Evolutionary conservation across 2,113 vertebrate genomes (phyloP).

Genomic region (Burhinus oedicnemus): DNA sequence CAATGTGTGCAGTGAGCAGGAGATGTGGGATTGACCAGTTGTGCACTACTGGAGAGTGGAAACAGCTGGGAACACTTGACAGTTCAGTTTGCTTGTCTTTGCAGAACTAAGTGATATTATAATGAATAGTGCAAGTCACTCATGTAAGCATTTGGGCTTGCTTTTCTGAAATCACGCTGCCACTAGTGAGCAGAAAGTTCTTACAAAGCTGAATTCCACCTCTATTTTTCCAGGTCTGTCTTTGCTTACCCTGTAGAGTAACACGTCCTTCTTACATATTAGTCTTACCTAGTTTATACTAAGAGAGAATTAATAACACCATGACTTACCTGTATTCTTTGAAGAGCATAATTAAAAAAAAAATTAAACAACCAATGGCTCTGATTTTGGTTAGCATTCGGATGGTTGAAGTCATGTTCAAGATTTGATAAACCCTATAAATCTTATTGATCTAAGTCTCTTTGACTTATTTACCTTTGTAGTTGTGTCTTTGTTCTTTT

Average conservation of each 20-base stretch:
- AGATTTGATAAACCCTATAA: conserved; percentile 36
- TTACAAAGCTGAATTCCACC: not conserved
- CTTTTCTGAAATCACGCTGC: not conserved
- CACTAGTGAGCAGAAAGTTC: not conserved
- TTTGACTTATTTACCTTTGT: conserved; percentile 77
- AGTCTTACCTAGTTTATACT: not conserved
- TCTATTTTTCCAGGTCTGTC: not conserved
- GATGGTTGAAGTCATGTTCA: conserved; percentile 25
- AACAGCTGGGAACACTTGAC: not conserved
- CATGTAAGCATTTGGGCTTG: not conserved
- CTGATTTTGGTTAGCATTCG: conserved; percentile 49
- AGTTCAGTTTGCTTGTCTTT: not conserved
- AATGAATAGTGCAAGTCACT: not conserved
- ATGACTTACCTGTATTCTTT: not conserved
- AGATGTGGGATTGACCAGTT: not conserved
- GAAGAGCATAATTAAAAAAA: not conserved
- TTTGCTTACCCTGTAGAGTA: not conserved
- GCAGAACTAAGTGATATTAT: not conserved
- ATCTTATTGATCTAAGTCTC: conserved; percentile 67
- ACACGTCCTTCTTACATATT: not conserved
- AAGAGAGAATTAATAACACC: not conserved
- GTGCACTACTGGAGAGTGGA: not conserved
- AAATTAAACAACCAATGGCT: not conserved
- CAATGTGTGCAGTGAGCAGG: not conserved
- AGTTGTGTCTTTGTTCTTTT: conserved; percentile 71